Evolutionary conservation across 1,140 invertebrate genomes (phyloP).

Genomic region (Acyrthosiphon pisum): DNA sequence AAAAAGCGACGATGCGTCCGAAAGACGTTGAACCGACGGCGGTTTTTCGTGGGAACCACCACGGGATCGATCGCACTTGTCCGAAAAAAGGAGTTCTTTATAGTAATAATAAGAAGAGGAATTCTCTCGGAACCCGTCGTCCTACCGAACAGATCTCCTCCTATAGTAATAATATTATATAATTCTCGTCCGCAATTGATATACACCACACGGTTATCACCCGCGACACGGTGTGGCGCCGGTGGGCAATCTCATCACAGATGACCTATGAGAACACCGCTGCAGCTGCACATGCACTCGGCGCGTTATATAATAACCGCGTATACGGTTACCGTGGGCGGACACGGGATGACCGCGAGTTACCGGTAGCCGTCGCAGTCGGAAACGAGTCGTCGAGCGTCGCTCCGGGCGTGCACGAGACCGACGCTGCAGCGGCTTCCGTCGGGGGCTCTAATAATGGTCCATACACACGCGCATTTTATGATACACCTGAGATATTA

Average conservation of each 20-base stretch:
- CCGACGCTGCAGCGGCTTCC: background rate
- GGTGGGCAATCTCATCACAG: too few relatives aligned
- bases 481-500: background rate
- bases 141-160: background rate
- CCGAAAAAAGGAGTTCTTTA: background rate
- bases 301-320: too few relatives aligned
- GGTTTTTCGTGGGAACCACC: background rate
- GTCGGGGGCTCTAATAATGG: background rate
- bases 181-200: background rate
- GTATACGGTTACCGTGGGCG: background rate
- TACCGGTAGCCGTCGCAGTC: background rate
- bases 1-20: background rate
- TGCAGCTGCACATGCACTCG: background rate
- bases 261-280: background rate
- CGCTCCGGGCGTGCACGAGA: background rate
- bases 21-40: background rate
- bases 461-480: background rate
- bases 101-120: background rate
- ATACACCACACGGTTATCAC: background rate
- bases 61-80: background rate
- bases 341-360: constrained; percentile 6
- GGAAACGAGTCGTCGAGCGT: background rate
- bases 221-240: background rate
- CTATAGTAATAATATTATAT: background rate
- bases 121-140: background rate